Conservation (phyloP, 1,140 invertebrate genomes). For the Drosophila insularis region DNA sequence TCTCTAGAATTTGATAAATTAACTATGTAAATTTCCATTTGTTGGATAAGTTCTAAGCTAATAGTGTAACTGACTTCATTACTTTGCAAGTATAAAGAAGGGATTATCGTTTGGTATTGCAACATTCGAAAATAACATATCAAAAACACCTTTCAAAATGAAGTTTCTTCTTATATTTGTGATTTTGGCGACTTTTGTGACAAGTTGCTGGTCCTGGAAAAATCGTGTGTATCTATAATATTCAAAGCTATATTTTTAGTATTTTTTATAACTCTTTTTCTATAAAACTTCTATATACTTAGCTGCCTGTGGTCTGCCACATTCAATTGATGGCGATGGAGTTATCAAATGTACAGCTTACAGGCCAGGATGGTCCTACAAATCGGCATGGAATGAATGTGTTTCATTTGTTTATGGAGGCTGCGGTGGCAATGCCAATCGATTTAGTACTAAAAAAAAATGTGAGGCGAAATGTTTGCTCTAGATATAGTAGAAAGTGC, state of each 20-base stretch:
- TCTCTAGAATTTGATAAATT: too few relatives aligned
- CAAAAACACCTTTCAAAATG: conserved; percentile 18
- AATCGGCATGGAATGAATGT: conserved; percentile 87
- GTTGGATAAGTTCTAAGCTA: too few relatives aligned
- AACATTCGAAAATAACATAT: too few relatives aligned
- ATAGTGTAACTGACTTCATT: too few relatives aligned
- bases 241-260: too few relatives aligned
- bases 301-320: conserved; percentile 41
- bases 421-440: conserved; percentile 94
- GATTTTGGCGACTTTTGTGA: conserved; percentile 14
- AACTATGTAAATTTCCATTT: too few relatives aligned
- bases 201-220: conserved; percentile 27
- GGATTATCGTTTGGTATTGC: too few relatives aligned
- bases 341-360: conserved; percentile 35
- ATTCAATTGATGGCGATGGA: conserved; percentile 42
- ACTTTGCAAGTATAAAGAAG: too few relatives aligned
- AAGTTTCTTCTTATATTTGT: conserved; percentile 41
- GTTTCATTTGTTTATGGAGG: conserved; percentile 90
- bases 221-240: conserved; percentile 25
- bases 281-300: not conserved
- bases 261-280: too few relatives aligned
- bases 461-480: conserved; percentile 49
- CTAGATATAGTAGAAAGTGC: too few relatives aligned
- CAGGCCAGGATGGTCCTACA: conserved; percentile 84
- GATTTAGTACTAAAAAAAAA: conserved; percentile 84